These are phyloP conservation scores for Dipus sagitta DNA, from an alignment of 2,797 vertebrate genomes.

Conservation along the genomic window DNA sequence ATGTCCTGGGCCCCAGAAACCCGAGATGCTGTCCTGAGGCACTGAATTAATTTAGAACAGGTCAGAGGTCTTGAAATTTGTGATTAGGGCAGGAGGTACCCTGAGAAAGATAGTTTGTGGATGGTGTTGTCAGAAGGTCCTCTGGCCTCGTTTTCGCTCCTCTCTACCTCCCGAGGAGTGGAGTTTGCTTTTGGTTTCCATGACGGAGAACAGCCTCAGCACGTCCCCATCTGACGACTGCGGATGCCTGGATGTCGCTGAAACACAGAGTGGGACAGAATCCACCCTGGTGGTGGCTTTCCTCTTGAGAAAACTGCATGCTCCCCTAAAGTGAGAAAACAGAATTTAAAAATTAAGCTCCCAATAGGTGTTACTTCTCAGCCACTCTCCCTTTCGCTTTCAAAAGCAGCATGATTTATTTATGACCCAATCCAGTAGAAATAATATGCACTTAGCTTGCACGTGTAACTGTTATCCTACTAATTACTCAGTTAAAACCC, in stretches of 20 bases:
- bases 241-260: fast-evolving
- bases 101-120: not conserved
- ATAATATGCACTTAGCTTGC: conserved; percentile 72
- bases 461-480: conserved; percentile 67
- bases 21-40: not conserved
- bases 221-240: not conserved
- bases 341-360: conserved; percentile 52
- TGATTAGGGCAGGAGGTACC: not conserved
- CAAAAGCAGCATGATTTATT: conserved; percentile 75
- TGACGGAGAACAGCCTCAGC: not conserved
- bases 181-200: conserved; percentile 9
- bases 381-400: conserved; percentile 41
- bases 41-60: not conserved
- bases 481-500: conserved; percentile 76
- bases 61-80: not conserved
- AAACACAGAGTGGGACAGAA: not conserved
- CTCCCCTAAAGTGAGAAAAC: not conserved
- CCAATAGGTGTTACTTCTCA: conserved; percentile 61
- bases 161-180: not conserved
- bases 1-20: too few relatives aligned
- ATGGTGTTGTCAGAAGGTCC: not conserved
- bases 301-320: not conserved
- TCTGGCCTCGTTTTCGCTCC: not conserved
- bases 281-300: not conserved
- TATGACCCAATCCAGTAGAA: conserved; percentile 76